Evolutionary conservation across 1,140 invertebrate species (phyloP), one percentile per base, ranked within the genome.

Genomic region (Zeugodacus cucurbitae): DNA sequence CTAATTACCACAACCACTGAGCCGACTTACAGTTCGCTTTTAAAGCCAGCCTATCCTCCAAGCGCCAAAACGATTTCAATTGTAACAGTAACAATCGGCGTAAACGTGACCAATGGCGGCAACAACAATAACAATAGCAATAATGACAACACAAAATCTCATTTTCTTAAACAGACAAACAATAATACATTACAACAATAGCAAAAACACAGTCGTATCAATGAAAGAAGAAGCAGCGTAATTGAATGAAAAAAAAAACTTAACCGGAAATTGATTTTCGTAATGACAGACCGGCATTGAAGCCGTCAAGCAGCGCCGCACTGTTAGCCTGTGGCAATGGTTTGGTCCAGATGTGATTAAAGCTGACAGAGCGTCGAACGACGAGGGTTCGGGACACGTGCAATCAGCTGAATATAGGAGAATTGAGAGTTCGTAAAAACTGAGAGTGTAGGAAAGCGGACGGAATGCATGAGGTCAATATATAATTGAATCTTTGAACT

Each of bases 271-370:
- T 82, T 82, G 74, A 82, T 82, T 82, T 82, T 82, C 41, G 74
- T 82, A 82, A 44, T 82, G 74, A 82, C 86, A 87, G 86, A 37
- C 59, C 29, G 54, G 86, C 54, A 59, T 44, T 59, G 54, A 37
- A 59, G 26, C 3, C 32, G 32, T 87, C 37, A 59, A 37, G 86
- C 26, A 32, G 34, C 86, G 58, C 22, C 58, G 44, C n/a, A 5
- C 10, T 22, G 17, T 48, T 48, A 54, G 37, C 41, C 74, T 0
- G 11, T 3, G 74, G 74, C 74, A 10, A 44, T 29, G n/a, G n/a
- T 82, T 82, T 82, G 74, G n/a, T 82, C 74, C 74, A 82, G 74
- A 48, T 82, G 37, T 82, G 74, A 82, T 82, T 82, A 82, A 82
- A 82, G 74, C 74, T 82, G 74, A 41, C 74, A 48, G 7, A 54